phyloP scores from a whole-genome alignment of 2,113 vertebrate species.

The Malurus melanocephalus region DNA sequence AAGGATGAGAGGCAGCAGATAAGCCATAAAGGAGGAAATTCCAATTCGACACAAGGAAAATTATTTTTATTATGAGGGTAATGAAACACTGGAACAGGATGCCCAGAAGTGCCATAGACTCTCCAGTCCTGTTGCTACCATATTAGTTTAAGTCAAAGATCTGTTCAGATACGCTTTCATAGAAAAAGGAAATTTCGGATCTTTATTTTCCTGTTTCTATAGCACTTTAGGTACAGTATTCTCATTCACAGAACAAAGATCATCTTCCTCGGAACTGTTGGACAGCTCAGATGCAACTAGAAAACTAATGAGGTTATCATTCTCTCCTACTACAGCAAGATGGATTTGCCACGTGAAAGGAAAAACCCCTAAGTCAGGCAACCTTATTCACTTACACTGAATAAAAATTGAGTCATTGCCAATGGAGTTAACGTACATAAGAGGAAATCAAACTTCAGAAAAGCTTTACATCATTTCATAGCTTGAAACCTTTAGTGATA shows the following conservation, averaged over 20 bases:
- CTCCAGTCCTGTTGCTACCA: background rate
- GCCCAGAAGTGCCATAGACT: background rate
- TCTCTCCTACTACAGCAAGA: background rate
- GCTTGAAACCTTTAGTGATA: background rate
- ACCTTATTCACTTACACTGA: background rate
- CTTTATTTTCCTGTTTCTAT: background rate
- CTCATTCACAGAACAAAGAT: background rate
- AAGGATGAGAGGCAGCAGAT: background rate
- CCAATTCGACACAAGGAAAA: background rate
- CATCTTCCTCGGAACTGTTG: background rate
- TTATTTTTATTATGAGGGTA: background rate
- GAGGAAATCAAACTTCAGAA: background rate
- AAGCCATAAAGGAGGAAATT: background rate
- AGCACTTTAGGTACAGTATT: background rate
- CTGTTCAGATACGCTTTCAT: background rate
- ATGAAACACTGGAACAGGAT: background rate
- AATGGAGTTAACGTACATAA: background rate
- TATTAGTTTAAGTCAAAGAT: background rate
- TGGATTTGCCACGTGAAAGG: background rate
- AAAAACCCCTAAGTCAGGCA: background rate
- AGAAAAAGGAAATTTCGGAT: background rate
- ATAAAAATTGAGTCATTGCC: background rate
- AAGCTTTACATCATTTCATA: background rate
- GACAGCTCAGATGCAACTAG: background rate
- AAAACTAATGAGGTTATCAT: background rate